phyloP scores from a whole-genome alignment of 1,140 invertebrate genomes.

The Nymphalis io region DNA sequence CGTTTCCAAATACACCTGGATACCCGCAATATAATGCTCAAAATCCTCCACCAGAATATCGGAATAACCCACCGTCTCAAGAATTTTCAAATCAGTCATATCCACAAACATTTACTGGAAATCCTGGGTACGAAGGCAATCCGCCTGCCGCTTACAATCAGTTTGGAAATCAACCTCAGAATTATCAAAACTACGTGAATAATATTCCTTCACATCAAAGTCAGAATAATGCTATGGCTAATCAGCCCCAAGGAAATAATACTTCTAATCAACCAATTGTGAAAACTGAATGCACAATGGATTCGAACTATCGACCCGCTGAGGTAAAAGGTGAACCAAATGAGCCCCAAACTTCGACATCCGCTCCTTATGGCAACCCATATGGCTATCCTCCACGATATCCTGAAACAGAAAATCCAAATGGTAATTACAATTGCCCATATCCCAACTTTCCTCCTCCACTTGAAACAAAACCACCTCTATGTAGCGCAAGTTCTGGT shows the following conservation, averaged over 20 bases:
- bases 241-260: slow-evolving; percentile 38
- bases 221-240: slow-evolving; percentile 23
- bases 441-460: slow-evolving; percentile 55
- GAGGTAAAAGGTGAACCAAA: slow-evolving; percentile 57
- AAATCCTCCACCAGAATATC: slow-evolving; percentile 52
- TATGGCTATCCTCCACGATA: slow-evolving; percentile 51
- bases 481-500: slow-evolving; percentile 61
- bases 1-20: slow-evolving; percentile 57
- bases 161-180: slow-evolving; percentile 61
- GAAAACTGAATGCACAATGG: slow-evolving; percentile 49
- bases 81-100: slow-evolving; percentile 46
- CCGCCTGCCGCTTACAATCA: slow-evolving; percentile 58
- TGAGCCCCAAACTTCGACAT: slow-evolving; percentile 38
- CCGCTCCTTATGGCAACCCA: slow-evolving; percentile 48
- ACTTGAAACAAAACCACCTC: slow-evolving; percentile 66
- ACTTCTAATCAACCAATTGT: slow-evolving; percentile 42
- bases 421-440: slow-evolving; percentile 48
- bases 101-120: slow-evolving; percentile 49
- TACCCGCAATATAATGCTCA: slow-evolving; percentile 63
- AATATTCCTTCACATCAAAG: slow-evolving; percentile 37
- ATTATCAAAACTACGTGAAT: slow-evolving; percentile 65
- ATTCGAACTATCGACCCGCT: slow-evolving; percentile 44
- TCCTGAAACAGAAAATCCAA: slow-evolving; percentile 43
- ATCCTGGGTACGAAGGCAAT: slow-evolving; percentile 50
- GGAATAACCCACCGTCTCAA: slow-evolving; percentile 43